Evolutionary conservation across 2,113 vertebrate genomes (phyloP).

Genomic region (Polyodon spathula): DNA sequence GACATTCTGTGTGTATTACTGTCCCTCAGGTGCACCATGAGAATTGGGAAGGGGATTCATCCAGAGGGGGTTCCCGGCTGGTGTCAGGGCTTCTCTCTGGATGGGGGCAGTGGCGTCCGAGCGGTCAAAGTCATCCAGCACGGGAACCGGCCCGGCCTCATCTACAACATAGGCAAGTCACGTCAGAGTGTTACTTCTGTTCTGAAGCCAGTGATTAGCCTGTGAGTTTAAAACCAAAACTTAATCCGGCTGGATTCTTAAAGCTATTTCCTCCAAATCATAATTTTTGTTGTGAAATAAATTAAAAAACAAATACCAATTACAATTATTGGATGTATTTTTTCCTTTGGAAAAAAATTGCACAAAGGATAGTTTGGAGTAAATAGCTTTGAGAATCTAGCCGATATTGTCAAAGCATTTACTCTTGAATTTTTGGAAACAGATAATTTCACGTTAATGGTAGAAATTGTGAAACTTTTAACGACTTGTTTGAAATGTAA

Average conservation of each 20-base stretch:
- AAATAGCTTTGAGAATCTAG: background rate
- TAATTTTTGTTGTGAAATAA: no score
- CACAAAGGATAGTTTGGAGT: background rate
- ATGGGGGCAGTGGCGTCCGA: conserved; percentile 88
- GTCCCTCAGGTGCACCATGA: conserved; percentile 80
- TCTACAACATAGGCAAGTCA: conserved; percentile 89
- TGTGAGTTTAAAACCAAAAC: background rate
- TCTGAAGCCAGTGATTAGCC: background rate
- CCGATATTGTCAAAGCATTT: no score
- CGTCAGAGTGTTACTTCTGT: background rate
- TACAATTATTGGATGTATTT: no score
- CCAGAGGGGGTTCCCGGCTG: conserved; percentile 88
- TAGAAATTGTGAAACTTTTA: no score
- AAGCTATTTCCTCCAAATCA: no score
- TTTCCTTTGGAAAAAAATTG: no score
- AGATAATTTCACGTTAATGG: no score
- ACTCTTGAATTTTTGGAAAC: no score
- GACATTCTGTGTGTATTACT: conserved; percentile 18
- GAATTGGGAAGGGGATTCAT: conserved; percentile 89
- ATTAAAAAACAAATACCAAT: no score
- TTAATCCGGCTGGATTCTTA: no score
- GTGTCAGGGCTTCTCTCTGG: conserved; percentile 94
- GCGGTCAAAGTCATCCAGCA: conserved; percentile 92
- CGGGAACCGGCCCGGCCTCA: conserved; percentile 86
- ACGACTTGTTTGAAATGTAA: no score